Evolutionary conservation across 2,797 vertebrate genomes (phyloP).

Genomic region (Notolabrus celidotus): DNA sequence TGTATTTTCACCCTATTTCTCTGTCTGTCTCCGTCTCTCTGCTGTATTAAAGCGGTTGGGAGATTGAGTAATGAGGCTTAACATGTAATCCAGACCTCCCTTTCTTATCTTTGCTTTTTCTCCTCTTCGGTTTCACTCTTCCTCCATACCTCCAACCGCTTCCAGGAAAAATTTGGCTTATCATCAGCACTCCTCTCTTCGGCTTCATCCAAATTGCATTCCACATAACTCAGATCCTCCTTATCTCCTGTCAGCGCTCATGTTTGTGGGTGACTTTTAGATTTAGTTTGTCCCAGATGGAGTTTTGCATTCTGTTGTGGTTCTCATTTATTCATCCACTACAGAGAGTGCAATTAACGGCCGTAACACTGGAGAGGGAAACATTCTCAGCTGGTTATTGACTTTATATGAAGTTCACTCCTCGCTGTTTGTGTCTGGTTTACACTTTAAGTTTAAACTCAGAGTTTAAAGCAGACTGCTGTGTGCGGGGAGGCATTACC

Average conservation of each 20-base stretch:
- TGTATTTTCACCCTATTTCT: constrained; percentile 38
- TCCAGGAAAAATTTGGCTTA: constrained; percentile 43
- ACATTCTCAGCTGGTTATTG: background rate
- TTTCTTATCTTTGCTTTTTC: constrained; percentile 59
- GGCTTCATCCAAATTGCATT: constrained; percentile 48
- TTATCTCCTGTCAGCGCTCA: constrained; percentile 42
- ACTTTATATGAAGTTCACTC: too few relatives aligned
- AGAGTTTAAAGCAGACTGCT: too few relatives aligned
- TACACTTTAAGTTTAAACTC: too few relatives aligned
- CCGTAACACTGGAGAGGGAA: background rate
- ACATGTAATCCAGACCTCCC: constrained; percentile 56
- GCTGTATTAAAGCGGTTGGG: constrained; percentile 53
- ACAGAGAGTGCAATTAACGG: background rate
- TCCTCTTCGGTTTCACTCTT: constrained; percentile 36
- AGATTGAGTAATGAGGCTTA: constrained; percentile 60
- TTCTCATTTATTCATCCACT: background rate
- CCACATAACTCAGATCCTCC: constrained; percentile 47
- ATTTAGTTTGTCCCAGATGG: constrained; percentile 9
- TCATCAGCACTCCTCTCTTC: constrained; percentile 43
- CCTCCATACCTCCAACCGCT: constrained; percentile 35
- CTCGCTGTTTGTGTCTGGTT: too few relatives aligned
- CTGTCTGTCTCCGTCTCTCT: constrained; percentile 18
- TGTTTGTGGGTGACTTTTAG: constrained; percentile 15
- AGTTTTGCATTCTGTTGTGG: constrained; percentile 3
- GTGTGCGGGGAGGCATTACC: too few relatives aligned